Conservation (phyloP, 2,113 vertebrate species). For the Coturnix japonica region DNA sequence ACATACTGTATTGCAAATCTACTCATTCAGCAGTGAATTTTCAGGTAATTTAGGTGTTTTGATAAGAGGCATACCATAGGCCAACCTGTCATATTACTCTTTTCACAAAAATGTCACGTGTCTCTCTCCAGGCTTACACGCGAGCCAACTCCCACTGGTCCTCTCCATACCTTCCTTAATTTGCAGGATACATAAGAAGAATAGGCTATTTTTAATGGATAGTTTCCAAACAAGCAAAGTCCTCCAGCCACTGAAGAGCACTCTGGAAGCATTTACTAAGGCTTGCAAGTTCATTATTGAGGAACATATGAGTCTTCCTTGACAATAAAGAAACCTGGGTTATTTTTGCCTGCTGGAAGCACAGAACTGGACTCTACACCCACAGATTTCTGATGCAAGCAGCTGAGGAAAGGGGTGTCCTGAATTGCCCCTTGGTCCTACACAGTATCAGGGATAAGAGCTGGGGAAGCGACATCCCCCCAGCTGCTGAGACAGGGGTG, state of each 20-base stretch:
- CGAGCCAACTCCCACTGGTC: background rate
- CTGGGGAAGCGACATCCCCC: fast-evolving
- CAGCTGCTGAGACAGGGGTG: fast-evolving
- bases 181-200: background rate
- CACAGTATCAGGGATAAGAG: fast-evolving
- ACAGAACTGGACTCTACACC: background rate
- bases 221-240: conserved; percentile 5
- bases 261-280: background rate
- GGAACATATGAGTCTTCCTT: background rate
- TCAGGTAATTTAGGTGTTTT: conserved; percentile 35
- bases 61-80: conserved; percentile 21
- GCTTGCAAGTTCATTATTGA: conserved; percentile 5
- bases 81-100: conserved; percentile 5
- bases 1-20: background rate
- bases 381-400: background rate
- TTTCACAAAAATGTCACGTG: conserved; percentile 22
- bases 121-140: background rate
- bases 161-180: background rate
- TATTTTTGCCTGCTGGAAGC: fast-evolving
- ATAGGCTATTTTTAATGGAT: background rate
- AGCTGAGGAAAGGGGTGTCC: background rate
- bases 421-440: fast-evolving
- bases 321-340: background rate
- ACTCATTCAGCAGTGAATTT: conserved; percentile 20
- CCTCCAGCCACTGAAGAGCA: background rate